phyloP scores from a whole-genome alignment of 1,140 invertebrate species.

The Aphaenogaster floridana region DNA sequence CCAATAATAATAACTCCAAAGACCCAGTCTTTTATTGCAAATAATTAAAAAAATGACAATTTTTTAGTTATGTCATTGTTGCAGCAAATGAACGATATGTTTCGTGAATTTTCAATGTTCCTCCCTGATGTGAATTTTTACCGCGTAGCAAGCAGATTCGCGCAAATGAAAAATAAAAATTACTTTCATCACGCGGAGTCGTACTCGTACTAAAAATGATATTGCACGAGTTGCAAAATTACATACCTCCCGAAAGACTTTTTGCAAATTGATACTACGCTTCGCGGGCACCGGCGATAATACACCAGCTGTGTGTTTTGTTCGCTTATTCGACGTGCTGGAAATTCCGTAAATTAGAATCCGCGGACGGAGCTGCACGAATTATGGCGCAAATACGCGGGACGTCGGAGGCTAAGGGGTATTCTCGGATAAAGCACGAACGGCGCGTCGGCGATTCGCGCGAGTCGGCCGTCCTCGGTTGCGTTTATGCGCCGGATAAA shows the following conservation, averaged over 20 bases:
- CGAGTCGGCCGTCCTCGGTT: slow-evolving; percentile 25
- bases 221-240: slow-evolving; percentile 10
- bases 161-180: background rate
- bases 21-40: too few species aligned
- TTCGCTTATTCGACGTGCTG: slow-evolving; percentile 46
- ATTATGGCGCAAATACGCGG: slow-evolving; percentile 54
- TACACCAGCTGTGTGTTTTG: slow-evolving; percentile 19
- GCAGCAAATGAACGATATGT: background rate
- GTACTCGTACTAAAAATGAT: slow-evolving; percentile 32
- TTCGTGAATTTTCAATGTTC: slow-evolving; percentile 10
- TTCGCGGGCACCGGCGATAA: background rate
- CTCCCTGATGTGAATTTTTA: background rate
- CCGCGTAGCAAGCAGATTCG: background rate
- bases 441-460: slow-evolving; percentile 51
- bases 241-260: background rate
- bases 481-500: slow-evolving; percentile 59
- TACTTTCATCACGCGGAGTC: slow-evolving; percentile 23
- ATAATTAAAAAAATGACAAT: too few species aligned
- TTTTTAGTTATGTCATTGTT: too few species aligned
- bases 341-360: slow-evolving; percentile 61
- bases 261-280: slow-evolving; percentile 38
- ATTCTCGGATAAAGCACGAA: slow-evolving; percentile 58
- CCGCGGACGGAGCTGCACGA: slow-evolving; percentile 35
- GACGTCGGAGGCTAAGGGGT: slow-evolving; percentile 31
- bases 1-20: too few species aligned